Evolutionary conservation across 2,888 invertebrate species (phyloP).

Genomic region (Candidula unifasciata): DNA sequence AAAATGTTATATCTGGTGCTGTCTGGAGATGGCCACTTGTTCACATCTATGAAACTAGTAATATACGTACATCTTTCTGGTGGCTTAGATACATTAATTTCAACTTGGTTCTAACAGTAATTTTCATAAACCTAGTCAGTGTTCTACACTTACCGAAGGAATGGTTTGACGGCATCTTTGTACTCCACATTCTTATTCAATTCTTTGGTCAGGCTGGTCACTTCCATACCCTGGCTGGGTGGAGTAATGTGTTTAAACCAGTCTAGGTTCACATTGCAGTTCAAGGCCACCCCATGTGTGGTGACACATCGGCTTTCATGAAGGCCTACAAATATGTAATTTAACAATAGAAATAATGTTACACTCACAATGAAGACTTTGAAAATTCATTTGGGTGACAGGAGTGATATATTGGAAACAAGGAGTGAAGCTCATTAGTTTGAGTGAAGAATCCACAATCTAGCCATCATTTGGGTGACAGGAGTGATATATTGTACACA

Average conservation of each 20-base stretch:
- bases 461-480: too few species aligned
- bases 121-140: too few species aligned
- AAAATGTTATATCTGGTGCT: too few species aligned
- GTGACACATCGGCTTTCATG: conserved; percentile 91
- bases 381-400: neutral
- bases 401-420: too few species aligned
- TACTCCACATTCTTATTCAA: conserved; percentile 82
- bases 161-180: conserved; percentile 84
- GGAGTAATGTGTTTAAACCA: conserved; percentile 98
- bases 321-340: conserved; percentile 79
- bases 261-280: conserved; percentile 91
- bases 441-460: too few species aligned
- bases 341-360: neutral
- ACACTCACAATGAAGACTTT: neutral
- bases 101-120: too few species aligned
- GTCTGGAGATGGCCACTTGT: too few species aligned
- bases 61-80: too few species aligned
- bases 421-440: too few species aligned
- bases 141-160: conserved; percentile 79
- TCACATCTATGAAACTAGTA: too few species aligned
- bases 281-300: conserved; percentile 95
- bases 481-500: too few species aligned
- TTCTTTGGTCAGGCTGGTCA: conserved; percentile 91
- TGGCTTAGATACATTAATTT: too few species aligned
- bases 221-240: conserved; percentile 92